These are phyloP conservation scores for Chaetorhynchus papuensis DNA, from an alignment of 2,113 vertebrate genomes.

Conservation along the genomic window DNA sequence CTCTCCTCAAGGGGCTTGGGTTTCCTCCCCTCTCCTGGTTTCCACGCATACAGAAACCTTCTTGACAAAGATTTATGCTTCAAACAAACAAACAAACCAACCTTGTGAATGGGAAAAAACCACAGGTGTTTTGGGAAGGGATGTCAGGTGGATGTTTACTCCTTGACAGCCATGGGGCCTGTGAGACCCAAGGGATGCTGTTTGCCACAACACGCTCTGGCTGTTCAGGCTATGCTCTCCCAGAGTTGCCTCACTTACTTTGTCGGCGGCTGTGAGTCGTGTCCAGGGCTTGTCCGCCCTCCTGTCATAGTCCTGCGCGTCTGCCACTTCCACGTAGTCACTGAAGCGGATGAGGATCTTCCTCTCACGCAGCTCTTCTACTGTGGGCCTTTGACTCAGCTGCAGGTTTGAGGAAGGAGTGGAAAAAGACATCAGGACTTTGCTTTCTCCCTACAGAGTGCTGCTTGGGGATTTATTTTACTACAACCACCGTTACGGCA, in stretches of 20 bases:
- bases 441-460: neutral
- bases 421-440: neutral
- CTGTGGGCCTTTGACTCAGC: constrained; percentile 96
- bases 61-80: neutral
- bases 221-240: neutral
- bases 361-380: constrained; percentile 92
- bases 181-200: neutral
- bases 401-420: constrained; percentile 34
- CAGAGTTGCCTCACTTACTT: constrained; percentile 69
- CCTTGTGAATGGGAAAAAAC: neutral
- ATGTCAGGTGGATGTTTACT: neutral
- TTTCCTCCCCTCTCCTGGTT: neutral
- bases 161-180: neutral
- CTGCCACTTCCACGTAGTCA: constrained; percentile 96
- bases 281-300: constrained; percentile 98
- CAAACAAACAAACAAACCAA: neutral
- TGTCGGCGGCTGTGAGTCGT: constrained; percentile 94
- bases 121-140: neutral
- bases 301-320: constrained; percentile 95
- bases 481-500: fast-evolving
- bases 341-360: constrained; percentile 98
- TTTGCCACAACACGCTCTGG: neutral
- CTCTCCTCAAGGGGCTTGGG: neutral
- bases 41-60: neutral
- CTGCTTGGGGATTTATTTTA: neutral